Evolutionary conservation across 2,888 invertebrate genomes (phyloP), one percentile per base, ranked within the genome.

Genomic region (Diaperis boleti): DNA sequence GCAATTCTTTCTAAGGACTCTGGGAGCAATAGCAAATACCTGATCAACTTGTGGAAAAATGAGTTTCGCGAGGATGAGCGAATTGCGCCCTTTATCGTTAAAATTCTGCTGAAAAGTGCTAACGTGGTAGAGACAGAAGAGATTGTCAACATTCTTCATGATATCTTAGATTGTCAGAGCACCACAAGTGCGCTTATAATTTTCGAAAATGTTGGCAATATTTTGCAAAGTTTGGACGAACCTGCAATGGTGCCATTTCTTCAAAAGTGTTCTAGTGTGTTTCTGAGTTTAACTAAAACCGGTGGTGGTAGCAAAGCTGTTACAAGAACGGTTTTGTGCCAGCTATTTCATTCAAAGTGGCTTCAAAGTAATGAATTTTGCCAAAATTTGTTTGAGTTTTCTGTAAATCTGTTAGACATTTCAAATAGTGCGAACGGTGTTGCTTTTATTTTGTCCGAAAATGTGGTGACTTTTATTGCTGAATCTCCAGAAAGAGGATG

Each of bases 131-230:
- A 42, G 15, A 18, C 29, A 5, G 42, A 29, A 26, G 11, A 33
- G 8, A 6, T 8, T 13, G 17, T 42, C 22, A 10, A 4, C 41
- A 41, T 71, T 22, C 62, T 72, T n/a, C 62, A 65, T 57, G 35
- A 42, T 18, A 57, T 70, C 33, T 56, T 73, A 15, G 69, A 72
- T 39, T 59, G 47, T 20, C 70, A 71, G 59, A 65, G 35, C 41
- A 65, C 67, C 14, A 42, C 5, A 33, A 10, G 60, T n/a, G 60
- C 70, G 8, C 37, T 72, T 39, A 50, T 47, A 45, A 60, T 70
- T 15, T 68, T 68, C 61, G 47, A 59, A 10, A 63, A 69, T 35
- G 47, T 70, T 31, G 31, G 31, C 0, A 33, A 1, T 3, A 47
- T 62, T 39, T 11, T 61, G 17, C n/a, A 55, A 31, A 8, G 26